These are phyloP conservation scores for Zapus hudsonius DNA, from an alignment of 2,113 vertebrate genomes.

Conservation along the genomic window DNA sequence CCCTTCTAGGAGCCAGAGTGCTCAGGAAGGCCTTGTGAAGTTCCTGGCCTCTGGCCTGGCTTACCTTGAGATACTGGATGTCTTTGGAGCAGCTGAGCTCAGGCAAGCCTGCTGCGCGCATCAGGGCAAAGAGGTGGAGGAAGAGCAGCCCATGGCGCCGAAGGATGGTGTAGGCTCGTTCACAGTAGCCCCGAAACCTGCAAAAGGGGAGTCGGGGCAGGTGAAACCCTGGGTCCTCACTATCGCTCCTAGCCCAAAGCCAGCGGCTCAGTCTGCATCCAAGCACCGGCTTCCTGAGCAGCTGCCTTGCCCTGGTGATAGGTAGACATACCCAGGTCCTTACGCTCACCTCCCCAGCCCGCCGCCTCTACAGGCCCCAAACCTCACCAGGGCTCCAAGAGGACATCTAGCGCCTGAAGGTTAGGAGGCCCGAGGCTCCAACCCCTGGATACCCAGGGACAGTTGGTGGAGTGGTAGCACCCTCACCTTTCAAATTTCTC, in stretches of 20 bases:
- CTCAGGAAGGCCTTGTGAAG: background rate
- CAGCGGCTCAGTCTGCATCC: background rate
- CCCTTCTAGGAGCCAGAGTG: background rate
- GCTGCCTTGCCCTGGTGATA: background rate
- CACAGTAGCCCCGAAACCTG: slow-evolving; percentile 97
- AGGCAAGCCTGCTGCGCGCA: slow-evolving; percentile 97
- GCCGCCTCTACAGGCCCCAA: accelerated
- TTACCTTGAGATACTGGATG: slow-evolving; percentile 98
- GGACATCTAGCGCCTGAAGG: too few relatives aligned
- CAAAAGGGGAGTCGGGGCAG: accelerated
- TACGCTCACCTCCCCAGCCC: background rate
- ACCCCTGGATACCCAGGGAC: background rate
- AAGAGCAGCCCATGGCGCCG: slow-evolving; percentile 95
- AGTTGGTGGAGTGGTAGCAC: background rate
- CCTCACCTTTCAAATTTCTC: slow-evolving; percentile 97
- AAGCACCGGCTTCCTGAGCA: background rate
- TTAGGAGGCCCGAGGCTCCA: too few relatives aligned
- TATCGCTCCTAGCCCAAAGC: background rate
- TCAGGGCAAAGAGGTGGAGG: slow-evolving; percentile 97
- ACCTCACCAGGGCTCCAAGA: background rate
- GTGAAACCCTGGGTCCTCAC: background rate
- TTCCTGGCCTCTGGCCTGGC: background rate
- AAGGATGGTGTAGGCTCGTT: slow-evolving; percentile 96
- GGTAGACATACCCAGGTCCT: accelerated
- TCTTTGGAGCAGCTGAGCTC: slow-evolving; percentile 98